Evolutionary conservation across 2,797 vertebrate species (phyloP).

Genomic region (Decapterus maruadsi): DNA sequence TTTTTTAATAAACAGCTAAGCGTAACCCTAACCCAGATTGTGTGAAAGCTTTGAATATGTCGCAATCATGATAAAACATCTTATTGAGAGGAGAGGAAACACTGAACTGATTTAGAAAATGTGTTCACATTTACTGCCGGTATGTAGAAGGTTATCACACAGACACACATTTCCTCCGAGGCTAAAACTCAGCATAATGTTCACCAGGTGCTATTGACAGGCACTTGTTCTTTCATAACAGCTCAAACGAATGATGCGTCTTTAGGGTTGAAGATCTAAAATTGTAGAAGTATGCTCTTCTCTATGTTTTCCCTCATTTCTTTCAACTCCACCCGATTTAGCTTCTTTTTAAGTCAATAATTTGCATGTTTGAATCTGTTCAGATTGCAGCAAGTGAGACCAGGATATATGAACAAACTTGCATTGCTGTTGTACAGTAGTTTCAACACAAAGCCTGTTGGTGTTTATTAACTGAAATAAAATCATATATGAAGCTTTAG

Average conservation of each 20-base stretch:
- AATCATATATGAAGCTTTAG: slow-evolving; percentile 4
- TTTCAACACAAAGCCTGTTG: neutral
- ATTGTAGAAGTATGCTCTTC: neutral
- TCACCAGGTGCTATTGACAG: neutral
- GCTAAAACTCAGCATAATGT: no score
- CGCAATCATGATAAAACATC: neutral
- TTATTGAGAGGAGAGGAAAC: neutral
- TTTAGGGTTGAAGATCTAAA: neutral
- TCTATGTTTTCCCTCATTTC: no score
- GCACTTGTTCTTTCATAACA: neutral
- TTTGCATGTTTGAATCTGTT: neutral
- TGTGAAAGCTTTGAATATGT: neutral
- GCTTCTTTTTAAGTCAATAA: neutral
- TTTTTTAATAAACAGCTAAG: neutral
- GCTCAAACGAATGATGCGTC: neutral
- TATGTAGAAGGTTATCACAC: neutral
- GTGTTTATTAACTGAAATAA: neutral
- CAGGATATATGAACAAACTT: neutral
- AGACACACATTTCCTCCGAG: neutral
- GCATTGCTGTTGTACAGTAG: neutral
- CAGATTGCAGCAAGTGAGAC: neutral
- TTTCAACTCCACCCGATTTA: no score
- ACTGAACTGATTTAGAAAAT: neutral
- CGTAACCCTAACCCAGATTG: neutral
- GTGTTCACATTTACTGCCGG: no score